A percentile compares a stretch with the other conserved stretches of the same genome.
Conservation (phyloP, 1,140 invertebrate species). For the Lucilia sericata region DNA sequence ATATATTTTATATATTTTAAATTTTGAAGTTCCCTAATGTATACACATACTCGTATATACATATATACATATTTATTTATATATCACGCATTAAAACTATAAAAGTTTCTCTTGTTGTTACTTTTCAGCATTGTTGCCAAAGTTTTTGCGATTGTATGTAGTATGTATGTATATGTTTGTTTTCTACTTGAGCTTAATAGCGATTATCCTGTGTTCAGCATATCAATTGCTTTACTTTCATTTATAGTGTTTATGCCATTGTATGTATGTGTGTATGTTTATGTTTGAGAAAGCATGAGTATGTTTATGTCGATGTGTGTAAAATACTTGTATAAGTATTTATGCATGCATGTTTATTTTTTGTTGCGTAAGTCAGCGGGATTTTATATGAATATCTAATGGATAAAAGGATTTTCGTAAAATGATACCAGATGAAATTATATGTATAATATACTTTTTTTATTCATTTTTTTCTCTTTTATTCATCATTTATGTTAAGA, state of each 20-base stretch:
- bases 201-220: conserved; percentile 23
- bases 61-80: neutral
- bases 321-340: neutral
- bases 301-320: neutral
- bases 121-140: neutral
- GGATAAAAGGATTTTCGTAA: conserved; percentile 29
- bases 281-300: neutral
- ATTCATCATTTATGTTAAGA: no score
- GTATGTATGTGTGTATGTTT: neutral
- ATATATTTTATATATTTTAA: no score
- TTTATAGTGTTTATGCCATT: neutral
- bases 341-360: conserved; percentile 15
- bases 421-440: neutral
- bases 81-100: conserved; percentile 23
- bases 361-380: conserved; percentile 18
- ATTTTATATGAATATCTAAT: conserved; percentile 13
- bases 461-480: no score
- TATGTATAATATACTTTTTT: neutral
- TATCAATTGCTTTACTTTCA: conserved; percentile 21
- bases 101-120: conserved; percentile 3
- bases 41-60: neutral
- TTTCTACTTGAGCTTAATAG: conserved; percentile 29
- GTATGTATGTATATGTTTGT: neutral
- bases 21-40: neutral
- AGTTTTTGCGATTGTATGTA: neutral